Evolutionary conservation across 64 coral and sea anemone genomes (phyloP).

Genomic region (Actinia equina): DNA sequence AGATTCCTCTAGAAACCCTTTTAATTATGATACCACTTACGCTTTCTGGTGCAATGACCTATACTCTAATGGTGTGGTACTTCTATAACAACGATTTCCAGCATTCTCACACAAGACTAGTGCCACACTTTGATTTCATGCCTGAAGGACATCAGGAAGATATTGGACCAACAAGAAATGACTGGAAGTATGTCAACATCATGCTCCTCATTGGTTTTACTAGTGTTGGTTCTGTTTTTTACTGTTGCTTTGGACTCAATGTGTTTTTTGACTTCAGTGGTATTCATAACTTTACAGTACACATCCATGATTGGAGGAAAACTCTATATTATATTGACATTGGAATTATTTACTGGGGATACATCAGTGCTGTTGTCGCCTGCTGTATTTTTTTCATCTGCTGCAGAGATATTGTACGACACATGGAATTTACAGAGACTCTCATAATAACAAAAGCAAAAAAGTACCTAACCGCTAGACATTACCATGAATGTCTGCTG

Average conservation of each 20-base stretch:
- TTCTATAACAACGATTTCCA: slow-evolving; percentile 48
- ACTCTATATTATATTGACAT: not conserved
- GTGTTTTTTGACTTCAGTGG: slow-evolving; percentile 68
- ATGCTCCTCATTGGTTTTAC: slow-evolving; percentile 48
- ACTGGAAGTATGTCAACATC: slow-evolving; percentile 56
- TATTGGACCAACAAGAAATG: slow-evolving; percentile 26
- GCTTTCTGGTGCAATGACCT: slow-evolving; percentile 43
- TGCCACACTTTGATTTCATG: slow-evolving; percentile 48
- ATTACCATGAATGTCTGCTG: slow-evolving; percentile 25
- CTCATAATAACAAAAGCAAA: not conserved
- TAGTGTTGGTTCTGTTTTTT: slow-evolving; percentile 49
- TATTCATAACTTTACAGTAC: slow-evolving; percentile 57
- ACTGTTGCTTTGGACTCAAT: slow-evolving; percentile 48
- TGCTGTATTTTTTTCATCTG: slow-evolving; percentile 35
- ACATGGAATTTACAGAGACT: slow-evolving; percentile 12
- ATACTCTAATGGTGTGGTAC: slow-evolving; percentile 49
- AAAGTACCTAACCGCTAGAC: not conserved
- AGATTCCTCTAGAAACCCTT: slow-evolving; percentile 55
- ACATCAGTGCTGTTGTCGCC: not conserved
- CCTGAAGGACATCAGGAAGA: slow-evolving; percentile 28
- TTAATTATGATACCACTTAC: slow-evolving; percentile 47
- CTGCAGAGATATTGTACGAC: slow-evolving; percentile 22
- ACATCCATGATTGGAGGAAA: not conserved
- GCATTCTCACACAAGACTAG: too few species aligned
- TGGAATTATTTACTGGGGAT: slow-evolving; percentile 30